These are phyloP conservation scores for Menidia beryllina DNA, from an alignment of 2,113 vertebrate species.

Conservation along the genomic window DNA sequence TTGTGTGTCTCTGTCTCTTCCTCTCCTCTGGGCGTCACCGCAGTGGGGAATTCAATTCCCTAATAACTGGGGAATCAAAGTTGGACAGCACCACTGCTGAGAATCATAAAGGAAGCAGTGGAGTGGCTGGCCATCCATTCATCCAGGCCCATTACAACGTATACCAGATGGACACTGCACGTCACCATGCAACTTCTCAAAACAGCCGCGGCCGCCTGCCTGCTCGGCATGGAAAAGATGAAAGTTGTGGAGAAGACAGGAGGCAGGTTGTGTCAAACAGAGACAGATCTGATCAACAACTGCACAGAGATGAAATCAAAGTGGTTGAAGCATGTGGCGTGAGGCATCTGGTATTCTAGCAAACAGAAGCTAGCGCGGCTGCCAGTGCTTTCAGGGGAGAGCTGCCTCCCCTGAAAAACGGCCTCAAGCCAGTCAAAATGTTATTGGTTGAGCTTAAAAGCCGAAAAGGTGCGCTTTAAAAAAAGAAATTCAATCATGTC, in stretches of 20 bases:
- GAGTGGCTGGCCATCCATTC: conserved; percentile 73
- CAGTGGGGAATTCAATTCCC: conserved; percentile 71
- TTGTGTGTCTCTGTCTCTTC: conserved; percentile 72
- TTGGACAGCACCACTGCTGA: conserved; percentile 74
- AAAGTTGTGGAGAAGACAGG: conserved; percentile 73
- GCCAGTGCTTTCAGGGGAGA: conserved; percentile 62
- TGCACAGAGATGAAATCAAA: conserved; percentile 80
- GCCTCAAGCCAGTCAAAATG: conserved; percentile 62
- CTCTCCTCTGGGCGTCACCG: conserved; percentile 70
- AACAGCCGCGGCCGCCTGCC: conserved; percentile 71
- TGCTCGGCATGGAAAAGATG: conserved; percentile 65
- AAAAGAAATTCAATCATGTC: not conserved
- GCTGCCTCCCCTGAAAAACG: conserved; percentile 48
- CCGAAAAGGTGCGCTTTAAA: conserved; percentile 18
- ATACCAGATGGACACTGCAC: conserved; percentile 78
- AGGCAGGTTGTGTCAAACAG: conserved; percentile 76
- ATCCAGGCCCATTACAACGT: conserved; percentile 67
- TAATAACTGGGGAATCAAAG: conserved; percentile 81
- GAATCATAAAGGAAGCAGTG: conserved; percentile 73
- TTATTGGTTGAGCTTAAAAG: conserved; percentile 54
- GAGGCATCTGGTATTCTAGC: conserved; percentile 76
- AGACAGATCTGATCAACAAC: conserved; percentile 79
- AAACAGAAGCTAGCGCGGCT: conserved; percentile 73
- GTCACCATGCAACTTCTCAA: conserved; percentile 75
- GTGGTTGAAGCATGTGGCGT: conserved; percentile 77